Evolutionary conservation across 30 jellyfish, hydroid and myxozoan genomes (phyloP), one percentile per base, ranked within the genome.

Genomic region (Cassiopea andromeda): DNA sequence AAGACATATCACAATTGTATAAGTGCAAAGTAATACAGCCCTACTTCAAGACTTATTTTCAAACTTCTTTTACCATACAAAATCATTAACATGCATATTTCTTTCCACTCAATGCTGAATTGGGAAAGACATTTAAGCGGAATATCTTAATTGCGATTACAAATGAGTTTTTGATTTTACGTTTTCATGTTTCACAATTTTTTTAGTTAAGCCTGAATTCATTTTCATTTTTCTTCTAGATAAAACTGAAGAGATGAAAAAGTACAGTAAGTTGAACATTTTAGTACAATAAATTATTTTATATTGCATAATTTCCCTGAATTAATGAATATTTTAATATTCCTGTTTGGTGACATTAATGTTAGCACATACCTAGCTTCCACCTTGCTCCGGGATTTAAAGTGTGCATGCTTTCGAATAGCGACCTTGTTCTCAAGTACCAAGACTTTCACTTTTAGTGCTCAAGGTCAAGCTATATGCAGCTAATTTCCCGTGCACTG

Each of bases 401-500:
- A 54, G 64, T 54, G 38, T 27, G 38, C 38, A 27, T 54, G 10
- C 12, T 54, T 54, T 54, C 12, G 64, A 54, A 54, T 6, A 3
- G 64, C 12, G 7, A 0, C 64, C 64, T 54, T 54, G 64, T 0
- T 10, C 64, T 54, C 7, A 54, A 4, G 8, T 16, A 64, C 15
- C 6, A 64, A 14, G 0, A 64, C 1, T 77, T 69, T n/a, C 59
- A 16, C 14, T 60, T 57, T 18, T 85, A 94, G 98, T 93, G 89
- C 71, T 89, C 64, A 84, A 85, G 71, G 88, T 94, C 14, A 89
- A 92, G 46, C 85, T 94, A 48, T 94, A 94, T 79, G 75, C 97
- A 7, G 94, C 97, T 4, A 90, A 94, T 69, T 94, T 84, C 57
- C 96, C 96, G 44, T 94, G 98, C 64, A 58, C 96, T 12, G 93